A percentile compares a stretch with the other conserved stretches of the same genome.
Evolutionary conservation across 2,888 invertebrate species (phyloP).

Genomic region (Eupelmus urozonus): DNA sequence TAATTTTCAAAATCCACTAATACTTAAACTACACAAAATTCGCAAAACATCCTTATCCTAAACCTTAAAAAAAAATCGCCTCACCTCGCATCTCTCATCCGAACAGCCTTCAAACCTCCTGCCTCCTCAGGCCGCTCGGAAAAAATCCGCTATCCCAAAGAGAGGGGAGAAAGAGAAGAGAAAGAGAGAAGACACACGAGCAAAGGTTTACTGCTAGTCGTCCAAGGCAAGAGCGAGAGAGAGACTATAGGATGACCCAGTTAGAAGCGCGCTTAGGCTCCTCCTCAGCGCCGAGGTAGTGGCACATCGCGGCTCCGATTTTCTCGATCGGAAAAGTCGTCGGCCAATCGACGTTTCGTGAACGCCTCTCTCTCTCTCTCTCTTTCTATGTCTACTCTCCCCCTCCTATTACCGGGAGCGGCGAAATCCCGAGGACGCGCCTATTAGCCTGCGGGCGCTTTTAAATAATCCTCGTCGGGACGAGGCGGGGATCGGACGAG

Average conservation of each 20-base stretch:
- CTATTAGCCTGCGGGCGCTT: slow-evolving; percentile 45
- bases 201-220: slow-evolving; percentile 65
- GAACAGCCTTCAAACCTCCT: background rate
- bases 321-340: slow-evolving; percentile 72
- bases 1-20: too few species aligned
- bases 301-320: slow-evolving; percentile 68
- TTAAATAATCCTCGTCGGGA: slow-evolving; percentile 19
- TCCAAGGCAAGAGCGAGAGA: slow-evolving; percentile 70
- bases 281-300: slow-evolving; percentile 67
- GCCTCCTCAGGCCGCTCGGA: background rate
- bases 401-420: background rate
- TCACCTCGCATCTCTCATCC: background rate
- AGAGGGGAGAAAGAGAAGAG: slow-evolving; percentile 37
- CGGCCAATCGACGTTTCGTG: slow-evolving; percentile 30
- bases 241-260: slow-evolving; percentile 72
- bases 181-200: slow-evolving; percentile 65
- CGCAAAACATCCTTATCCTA: too few species aligned
- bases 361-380: slow-evolving; percentile 19
- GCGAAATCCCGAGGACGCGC: slow-evolving; percentile 43
- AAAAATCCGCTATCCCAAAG: too few species aligned
- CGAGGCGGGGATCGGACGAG: background rate
- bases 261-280: slow-evolving; percentile 71
- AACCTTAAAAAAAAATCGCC: too few species aligned
- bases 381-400: background rate
- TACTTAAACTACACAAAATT: too few species aligned